Evolutionary conservation across 2,797 vertebrate genomes (phyloP).

Genomic region (Galagoides demidoff): DNA sequence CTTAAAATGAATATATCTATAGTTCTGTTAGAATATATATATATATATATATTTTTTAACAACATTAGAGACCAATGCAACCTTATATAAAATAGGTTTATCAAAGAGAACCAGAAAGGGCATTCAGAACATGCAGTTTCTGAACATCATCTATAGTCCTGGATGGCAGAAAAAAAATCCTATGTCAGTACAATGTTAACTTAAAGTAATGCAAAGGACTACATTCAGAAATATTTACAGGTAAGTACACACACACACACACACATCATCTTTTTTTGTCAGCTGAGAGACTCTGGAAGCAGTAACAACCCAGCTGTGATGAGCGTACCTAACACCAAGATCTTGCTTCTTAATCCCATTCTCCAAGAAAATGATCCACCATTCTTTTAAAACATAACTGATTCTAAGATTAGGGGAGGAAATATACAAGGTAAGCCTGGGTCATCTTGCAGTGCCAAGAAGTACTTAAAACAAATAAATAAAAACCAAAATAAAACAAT

Average conservation of each 20-base stretch:
- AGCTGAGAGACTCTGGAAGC: background rate
- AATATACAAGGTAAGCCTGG: background rate
- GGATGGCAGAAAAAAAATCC: background rate
- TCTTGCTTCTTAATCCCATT: background rate
- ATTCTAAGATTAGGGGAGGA: background rate
- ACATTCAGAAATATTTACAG: background rate
- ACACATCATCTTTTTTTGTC: background rate
- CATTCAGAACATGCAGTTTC: background rate
- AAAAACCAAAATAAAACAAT: background rate
- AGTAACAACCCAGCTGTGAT: background rate
- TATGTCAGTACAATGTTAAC: background rate
- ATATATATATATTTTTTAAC: background rate
- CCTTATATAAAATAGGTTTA: background rate
- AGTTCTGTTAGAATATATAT: background rate
- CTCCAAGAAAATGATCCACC: background rate
- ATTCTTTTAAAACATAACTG: background rate
- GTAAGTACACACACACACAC: too few relatives aligned
- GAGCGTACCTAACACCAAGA: background rate
- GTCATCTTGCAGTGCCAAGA: background rate
- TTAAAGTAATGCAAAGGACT: background rate
- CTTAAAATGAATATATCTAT: background rate
- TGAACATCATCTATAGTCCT: background rate
- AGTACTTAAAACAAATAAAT: slow-evolving; percentile 6
- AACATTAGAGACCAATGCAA: background rate
- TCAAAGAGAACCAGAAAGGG: background rate